Evolutionary conservation across 1,140 invertebrate genomes (phyloP).

Genomic region (Drosophila guanche): DNA sequence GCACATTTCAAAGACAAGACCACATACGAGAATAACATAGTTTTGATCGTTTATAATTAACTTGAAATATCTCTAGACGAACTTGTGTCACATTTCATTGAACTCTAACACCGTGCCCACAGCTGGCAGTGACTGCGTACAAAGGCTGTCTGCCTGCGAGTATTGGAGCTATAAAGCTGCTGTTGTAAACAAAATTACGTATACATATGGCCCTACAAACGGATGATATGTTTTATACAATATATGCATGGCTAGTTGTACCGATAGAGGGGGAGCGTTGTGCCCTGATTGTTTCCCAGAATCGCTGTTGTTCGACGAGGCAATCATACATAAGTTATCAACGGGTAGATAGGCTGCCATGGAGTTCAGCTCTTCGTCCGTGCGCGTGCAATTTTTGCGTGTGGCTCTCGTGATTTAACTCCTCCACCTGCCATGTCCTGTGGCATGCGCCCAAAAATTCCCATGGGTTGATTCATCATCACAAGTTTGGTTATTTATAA

Average conservation of each 20-base stretch:
- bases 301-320: constrained; percentile 13
- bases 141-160: constrained; percentile 49
- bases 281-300: constrained; percentile 19
- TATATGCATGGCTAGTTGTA: constrained; percentile 5
- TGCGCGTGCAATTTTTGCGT: constrained; percentile 57
- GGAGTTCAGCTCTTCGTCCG: not conserved
- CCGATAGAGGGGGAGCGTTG: constrained; percentile 46
- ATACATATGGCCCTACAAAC: constrained; percentile 14
- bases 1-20: too few species aligned
- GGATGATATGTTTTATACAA: not conserved
- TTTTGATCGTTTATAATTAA: too few species aligned
- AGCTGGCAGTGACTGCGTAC: constrained; percentile 26
- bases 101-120: constrained; percentile 62
- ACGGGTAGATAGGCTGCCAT: constrained; percentile 18
- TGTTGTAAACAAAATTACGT: constrained; percentile 46
- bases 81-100: constrained; percentile 33
- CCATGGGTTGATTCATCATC: constrained; percentile 74
- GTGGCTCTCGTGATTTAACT: constrained; percentile 51
- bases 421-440: not conserved
- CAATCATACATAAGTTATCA: constrained; percentile 72
- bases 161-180: constrained; percentile 46
- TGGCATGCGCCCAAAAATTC: constrained; percentile 20
- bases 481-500: constrained; percentile 60
- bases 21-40: too few species aligned
- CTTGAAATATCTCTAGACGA: too few species aligned